These are phyloP conservation scores for Amblyraja radiata DNA, from an alignment of 2,797 vertebrate genomes.

Conservation along the genomic window DNA sequence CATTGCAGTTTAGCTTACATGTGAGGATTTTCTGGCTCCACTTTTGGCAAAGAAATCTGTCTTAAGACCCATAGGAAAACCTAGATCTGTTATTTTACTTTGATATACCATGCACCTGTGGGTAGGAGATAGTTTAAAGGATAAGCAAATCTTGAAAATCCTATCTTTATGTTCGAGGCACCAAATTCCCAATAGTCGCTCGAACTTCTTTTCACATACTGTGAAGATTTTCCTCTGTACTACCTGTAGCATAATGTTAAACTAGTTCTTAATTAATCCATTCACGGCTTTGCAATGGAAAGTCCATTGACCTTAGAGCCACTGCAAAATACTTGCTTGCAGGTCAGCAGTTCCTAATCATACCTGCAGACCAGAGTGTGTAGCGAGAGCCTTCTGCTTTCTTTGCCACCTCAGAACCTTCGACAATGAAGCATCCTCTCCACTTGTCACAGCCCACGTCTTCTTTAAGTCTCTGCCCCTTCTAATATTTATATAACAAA, in stretches of 20 bases:
- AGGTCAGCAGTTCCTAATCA: background rate
- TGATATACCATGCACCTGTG: background rate
- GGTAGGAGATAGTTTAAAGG: background rate
- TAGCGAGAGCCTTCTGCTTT: background rate
- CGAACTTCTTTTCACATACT: background rate
- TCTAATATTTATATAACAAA: background rate
- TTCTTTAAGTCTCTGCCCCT: background rate
- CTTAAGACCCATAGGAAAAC: background rate
- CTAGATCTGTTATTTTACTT: background rate
- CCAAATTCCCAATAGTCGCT: background rate
- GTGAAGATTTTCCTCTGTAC: background rate
- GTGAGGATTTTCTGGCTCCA: background rate
- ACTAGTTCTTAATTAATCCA: background rate
- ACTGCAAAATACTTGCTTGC: background rate
- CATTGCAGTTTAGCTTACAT: background rate
- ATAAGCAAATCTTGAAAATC: slow-evolving; percentile 14
- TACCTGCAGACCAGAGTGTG: background rate
- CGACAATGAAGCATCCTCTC: background rate
- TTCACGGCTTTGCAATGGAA: background rate
- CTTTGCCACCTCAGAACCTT: background rate
- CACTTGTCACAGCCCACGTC: background rate
- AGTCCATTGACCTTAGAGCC: background rate
- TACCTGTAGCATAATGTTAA: background rate
- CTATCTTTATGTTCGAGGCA: background rate
- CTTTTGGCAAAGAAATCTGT: background rate